phyloP scores from a whole-genome alignment of 2,888 invertebrate genomes.

The Epinotia ramella region DNA sequence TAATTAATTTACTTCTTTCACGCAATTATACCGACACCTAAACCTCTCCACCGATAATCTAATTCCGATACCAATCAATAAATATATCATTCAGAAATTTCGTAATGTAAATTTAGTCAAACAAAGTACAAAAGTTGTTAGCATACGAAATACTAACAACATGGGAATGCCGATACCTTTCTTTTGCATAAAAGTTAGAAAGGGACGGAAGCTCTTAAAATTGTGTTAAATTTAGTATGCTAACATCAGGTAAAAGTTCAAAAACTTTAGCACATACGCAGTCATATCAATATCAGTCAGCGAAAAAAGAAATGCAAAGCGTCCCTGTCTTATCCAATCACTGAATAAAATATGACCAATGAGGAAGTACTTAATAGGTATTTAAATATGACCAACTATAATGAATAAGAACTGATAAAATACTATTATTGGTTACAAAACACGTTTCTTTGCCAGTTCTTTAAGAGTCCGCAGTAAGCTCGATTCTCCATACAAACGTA shows the following conservation, averaged over 20 bases:
- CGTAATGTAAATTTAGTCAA: slow-evolving; percentile 28
- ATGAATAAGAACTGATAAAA: neutral
- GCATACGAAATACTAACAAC: slow-evolving; percentile 11
- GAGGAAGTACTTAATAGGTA: neutral
- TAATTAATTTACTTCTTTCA: slow-evolving; percentile 26
- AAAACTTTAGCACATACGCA: slow-evolving; percentile 76
- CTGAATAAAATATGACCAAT: slow-evolving; percentile 12
- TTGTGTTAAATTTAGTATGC: slow-evolving; percentile 5
- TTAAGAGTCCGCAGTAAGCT: too few relatives aligned
- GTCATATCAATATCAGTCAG: slow-evolving; percentile 70
- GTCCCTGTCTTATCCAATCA: slow-evolving; percentile 61
- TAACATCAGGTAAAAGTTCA: slow-evolving; percentile 56
- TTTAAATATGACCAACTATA: slow-evolving; percentile 4
- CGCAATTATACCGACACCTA: slow-evolving; percentile 7
- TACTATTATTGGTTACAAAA: slow-evolving; percentile 3
- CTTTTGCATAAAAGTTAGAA: neutral
- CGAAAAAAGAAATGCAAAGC: slow-evolving; percentile 70
- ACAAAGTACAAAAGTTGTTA: slow-evolving; percentile 10
- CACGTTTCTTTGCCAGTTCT: too few relatives aligned
- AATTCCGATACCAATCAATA: slow-evolving; percentile 22
- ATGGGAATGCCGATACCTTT: neutral
- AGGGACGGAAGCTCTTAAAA: neutral
- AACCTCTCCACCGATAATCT: slow-evolving; percentile 20
- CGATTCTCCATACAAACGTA: too few relatives aligned
- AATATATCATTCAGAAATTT: slow-evolving; percentile 24